Evolutionary conservation across 2,888 invertebrate genomes (phyloP).

Genomic region (Embidobia sp.): DNA sequence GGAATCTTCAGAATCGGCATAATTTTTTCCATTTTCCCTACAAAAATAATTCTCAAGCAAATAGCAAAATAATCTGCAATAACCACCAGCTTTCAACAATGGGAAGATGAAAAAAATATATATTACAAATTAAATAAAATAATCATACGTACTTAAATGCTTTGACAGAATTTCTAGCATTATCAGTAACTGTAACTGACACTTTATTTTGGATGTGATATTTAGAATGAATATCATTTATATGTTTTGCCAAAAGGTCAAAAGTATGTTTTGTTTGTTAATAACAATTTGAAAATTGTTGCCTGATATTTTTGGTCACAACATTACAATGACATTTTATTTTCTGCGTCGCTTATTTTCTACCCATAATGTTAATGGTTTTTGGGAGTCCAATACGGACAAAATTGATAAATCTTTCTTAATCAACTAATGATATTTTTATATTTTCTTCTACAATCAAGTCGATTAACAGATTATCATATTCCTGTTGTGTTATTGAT

Average conservation of each 20-base stretch:
- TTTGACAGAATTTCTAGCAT: conserved; percentile 22
- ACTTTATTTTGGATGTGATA: conserved; percentile 43
- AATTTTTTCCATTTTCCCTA: background rate
- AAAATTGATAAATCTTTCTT: no score
- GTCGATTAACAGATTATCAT: background rate
- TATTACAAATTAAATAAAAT: conserved; percentile 10
- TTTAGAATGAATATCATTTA: conserved; percentile 22
- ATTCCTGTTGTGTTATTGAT: no score
- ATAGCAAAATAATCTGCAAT: background rate
- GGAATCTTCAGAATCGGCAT: background rate
- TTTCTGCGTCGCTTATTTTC: background rate
- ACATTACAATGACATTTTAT: no score
- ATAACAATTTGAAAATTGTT: background rate
- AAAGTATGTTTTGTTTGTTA: conserved; percentile 10
- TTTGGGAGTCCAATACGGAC: background rate
- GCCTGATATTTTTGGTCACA: background rate
- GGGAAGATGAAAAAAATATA: background rate
- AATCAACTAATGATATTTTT: background rate
- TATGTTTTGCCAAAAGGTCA: conserved; percentile 24
- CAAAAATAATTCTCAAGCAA: background rate
- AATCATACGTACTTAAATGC: no score
- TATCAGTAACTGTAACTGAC: conserved; percentile 11
- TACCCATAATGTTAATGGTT: conserved; percentile 3
- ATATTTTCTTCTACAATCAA: conserved; percentile 18
- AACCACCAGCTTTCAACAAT: no score